These are phyloP conservation scores for Microvelia longipes DNA, from an alignment of 1,140 invertebrate genomes.

Conservation along the genomic window DNA sequence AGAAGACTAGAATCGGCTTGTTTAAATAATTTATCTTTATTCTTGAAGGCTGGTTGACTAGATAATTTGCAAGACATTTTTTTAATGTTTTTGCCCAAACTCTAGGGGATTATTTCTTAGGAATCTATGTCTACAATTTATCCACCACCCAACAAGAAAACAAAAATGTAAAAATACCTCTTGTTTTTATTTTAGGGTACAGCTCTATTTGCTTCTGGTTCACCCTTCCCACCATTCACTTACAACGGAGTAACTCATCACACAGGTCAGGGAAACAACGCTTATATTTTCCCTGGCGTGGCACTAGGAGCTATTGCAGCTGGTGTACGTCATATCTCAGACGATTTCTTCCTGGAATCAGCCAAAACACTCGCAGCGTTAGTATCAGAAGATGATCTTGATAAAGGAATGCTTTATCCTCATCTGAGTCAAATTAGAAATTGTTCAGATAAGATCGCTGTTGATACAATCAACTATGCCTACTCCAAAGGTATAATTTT, in stretches of 20 bases:
- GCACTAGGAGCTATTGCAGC: conserved; percentile 70
- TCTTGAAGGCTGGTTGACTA: too few relatives aligned
- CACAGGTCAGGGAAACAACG: conserved; percentile 92
- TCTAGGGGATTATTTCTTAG: too few relatives aligned
- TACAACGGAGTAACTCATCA: conserved; percentile 57
- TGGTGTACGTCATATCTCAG: conserved; percentile 67
- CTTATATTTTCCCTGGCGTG: conserved; percentile 91
- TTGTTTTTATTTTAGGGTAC: too few relatives aligned
- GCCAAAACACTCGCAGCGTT: conserved; percentile 61
- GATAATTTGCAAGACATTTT: too few relatives aligned
- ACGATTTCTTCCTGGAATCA: conserved; percentile 76
- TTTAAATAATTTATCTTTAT: too few relatives aligned
- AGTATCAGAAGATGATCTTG: conserved; percentile 66
- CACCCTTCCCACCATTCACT: conserved; percentile 71
- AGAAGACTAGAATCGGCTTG: too few relatives aligned
- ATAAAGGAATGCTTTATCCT: conserved; percentile 84
- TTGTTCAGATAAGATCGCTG: conserved; percentile 78
- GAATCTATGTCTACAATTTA: too few relatives aligned
- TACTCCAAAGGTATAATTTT: conserved; percentile 65
- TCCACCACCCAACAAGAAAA: too few relatives aligned
- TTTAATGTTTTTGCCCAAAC: too few relatives aligned
- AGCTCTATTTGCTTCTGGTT: conserved; percentile 81
- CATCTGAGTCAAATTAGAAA: conserved; percentile 73
- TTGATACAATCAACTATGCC: conserved; percentile 69
- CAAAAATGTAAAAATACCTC: too few relatives aligned